phyloP scores from a whole-genome alignment of 1,140 invertebrate genomes.

The Piezodorus guildinii region DNA sequence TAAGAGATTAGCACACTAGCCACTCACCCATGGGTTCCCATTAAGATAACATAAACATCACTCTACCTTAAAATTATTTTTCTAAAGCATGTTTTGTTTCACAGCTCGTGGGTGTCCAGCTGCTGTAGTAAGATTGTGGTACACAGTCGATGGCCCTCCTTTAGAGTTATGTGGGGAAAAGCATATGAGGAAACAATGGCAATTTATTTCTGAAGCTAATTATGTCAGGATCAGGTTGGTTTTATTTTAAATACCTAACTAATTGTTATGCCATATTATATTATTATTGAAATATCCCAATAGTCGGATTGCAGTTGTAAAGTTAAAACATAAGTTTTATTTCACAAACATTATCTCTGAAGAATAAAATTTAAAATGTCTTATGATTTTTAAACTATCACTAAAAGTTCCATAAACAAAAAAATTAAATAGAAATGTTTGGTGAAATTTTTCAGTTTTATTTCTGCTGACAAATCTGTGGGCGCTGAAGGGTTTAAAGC shows the following conservation, averaged over 20 bases:
- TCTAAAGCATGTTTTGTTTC: neutral
- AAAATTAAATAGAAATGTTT: neutral
- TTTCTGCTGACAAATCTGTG: slow-evolving; percentile 70
- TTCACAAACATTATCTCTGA: too few species aligned
- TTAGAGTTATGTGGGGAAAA: slow-evolving; percentile 83
- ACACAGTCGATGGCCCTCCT: slow-evolving; percentile 57
- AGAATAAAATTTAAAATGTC: too few species aligned
- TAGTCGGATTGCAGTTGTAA: too few species aligned
- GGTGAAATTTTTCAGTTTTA: slow-evolving; percentile 50
- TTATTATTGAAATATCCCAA: too few species aligned
- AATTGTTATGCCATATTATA: too few species aligned
- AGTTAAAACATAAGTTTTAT: too few species aligned
- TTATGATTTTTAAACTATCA: too few species aligned
- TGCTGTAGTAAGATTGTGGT: slow-evolving; percentile 79
- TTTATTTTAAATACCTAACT: neutral
- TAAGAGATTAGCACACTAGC: too few species aligned
- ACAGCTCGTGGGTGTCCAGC: slow-evolving; percentile 77
- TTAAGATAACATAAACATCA: too few species aligned
- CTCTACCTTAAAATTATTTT: neutral
- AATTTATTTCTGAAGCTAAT: slow-evolving; percentile 74
- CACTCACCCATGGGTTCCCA: too few species aligned
- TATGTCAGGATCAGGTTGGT: slow-evolving; percentile 64
- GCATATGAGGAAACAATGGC: slow-evolving; percentile 54
- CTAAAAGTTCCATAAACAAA: too few species aligned
- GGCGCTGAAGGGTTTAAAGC: slow-evolving; percentile 72